Percentiles rank a stretch among this genome's conserved stretches.
phyloP scores from a whole-genome alignment of 2,113 vertebrate species.

The Catharus minimus region DNA sequence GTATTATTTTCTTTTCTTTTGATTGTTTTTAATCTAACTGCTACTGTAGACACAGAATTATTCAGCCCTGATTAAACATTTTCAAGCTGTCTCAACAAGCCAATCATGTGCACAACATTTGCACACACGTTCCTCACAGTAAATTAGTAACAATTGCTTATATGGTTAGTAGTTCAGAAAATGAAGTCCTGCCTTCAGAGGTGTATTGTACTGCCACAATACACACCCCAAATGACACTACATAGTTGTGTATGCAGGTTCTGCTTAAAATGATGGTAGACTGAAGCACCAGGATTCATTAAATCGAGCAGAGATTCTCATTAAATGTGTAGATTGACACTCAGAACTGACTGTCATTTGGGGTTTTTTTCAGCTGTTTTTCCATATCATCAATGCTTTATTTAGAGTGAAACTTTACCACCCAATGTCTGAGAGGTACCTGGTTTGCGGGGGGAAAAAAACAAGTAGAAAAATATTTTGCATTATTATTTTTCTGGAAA shows the following conservation, averaged over 20 bases:
- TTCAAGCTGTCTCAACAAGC: slow-evolving; percentile 16
- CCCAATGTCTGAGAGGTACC: neutral
- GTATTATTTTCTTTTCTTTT: neutral
- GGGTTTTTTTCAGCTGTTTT: neutral
- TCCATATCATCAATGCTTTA: slow-evolving; percentile 30
- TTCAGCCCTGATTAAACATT: slow-evolving; percentile 44
- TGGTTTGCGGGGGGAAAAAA: neutral
- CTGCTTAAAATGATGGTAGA: slow-evolving; percentile 56
- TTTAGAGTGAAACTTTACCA: slow-evolving; percentile 50
- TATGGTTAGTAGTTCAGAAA: slow-evolving; percentile 50
- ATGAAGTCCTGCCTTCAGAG: slow-evolving; percentile 37
- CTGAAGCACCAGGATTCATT: slow-evolving; percentile 68
- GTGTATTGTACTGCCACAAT: neutral
- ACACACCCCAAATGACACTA: slow-evolving; percentile 46
- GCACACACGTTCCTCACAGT: slow-evolving; percentile 22
- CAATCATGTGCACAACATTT: neutral
- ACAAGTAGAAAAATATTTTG: neutral
- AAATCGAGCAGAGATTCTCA: slow-evolving; percentile 73
- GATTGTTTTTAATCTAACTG: slow-evolving; percentile 1
- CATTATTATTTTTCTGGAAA: slow-evolving; percentile 1
- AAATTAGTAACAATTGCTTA: slow-evolving; percentile 62
- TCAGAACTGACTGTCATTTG: slow-evolving; percentile 64
- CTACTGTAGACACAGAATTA: slow-evolving; percentile 12
- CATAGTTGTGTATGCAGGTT: slow-evolving; percentile 27
- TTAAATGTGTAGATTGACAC: slow-evolving; percentile 77